These are phyloP conservation scores for Piaya cayana DNA, from an alignment of 2,113 vertebrate species.

Conservation along the genomic window DNA sequence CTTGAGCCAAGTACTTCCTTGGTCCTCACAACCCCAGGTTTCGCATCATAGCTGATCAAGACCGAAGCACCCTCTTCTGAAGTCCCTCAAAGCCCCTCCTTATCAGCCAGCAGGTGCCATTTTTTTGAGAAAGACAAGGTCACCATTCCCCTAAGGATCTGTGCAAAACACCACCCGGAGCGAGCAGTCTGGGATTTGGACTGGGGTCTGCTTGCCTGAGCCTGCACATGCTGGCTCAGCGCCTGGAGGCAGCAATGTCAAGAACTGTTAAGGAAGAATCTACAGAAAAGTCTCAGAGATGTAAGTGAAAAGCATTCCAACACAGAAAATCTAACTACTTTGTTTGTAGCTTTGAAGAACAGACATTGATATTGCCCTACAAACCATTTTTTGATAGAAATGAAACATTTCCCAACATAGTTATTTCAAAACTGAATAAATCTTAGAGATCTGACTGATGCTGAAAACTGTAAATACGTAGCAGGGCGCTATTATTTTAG, in stretches of 20 bases:
- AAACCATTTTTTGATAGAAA: not conserved
- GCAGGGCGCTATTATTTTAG: not conserved
- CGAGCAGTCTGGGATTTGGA: not conserved
- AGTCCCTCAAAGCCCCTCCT: not conserved
- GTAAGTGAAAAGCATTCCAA: not conserved
- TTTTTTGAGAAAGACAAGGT: conserved; percentile 44
- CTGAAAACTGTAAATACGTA: not conserved
- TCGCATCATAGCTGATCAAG: not conserved
- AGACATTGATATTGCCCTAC: not conserved
- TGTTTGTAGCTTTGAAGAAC: not conserved
- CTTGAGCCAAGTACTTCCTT: not conserved
- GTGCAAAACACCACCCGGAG: conserved; percentile 21
- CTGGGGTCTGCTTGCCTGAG: not conserved
- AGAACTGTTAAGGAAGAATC: conserved; percentile 46
- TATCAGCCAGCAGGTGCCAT: conserved; percentile 4
- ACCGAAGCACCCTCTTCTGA: not conserved
- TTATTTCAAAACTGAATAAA: not conserved
- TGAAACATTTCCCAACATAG: not conserved
- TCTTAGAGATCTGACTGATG: not conserved
- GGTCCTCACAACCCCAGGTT: not conserved
- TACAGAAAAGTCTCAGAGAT: not conserved
- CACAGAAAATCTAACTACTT: not conserved
- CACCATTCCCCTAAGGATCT: conserved; percentile 18
- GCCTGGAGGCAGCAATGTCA: conserved; percentile 46
- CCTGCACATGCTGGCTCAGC: not conserved